Conservation (phyloP, 1,140 invertebrate genomes). For the Kradibia gibbosae region DNA sequence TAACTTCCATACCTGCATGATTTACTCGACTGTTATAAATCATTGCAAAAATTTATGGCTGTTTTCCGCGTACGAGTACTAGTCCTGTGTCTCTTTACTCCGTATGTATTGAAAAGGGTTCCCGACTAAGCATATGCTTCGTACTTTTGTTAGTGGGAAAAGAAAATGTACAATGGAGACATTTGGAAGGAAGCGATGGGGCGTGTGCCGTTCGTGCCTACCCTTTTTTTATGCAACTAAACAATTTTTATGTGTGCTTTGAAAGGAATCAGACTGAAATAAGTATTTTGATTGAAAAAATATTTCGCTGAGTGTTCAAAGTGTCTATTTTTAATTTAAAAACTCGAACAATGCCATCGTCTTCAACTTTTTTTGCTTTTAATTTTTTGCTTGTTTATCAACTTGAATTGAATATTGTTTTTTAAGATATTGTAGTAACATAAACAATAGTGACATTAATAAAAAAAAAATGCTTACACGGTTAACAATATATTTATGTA, state of each 20-base stretch:
- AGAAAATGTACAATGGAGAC: conserved; percentile 1
- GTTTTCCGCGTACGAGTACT: conserved; percentile 39
- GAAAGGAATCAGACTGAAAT: background rate
- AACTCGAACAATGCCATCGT: too few species aligned
- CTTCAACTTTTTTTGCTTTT: too few species aligned
- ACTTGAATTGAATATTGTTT: too few species aligned
- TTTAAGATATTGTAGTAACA: too few species aligned
- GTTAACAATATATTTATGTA: too few species aligned
- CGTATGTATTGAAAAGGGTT: background rate
- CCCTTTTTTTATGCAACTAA: background rate
- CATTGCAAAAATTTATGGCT: conserved; percentile 21
- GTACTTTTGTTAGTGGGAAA: background rate
- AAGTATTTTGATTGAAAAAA: conserved; percentile 20
- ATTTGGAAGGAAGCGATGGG: background rate
- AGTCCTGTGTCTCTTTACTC: background rate
- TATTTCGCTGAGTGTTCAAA: background rate
- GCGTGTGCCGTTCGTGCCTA: background rate
- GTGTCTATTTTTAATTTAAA: background rate
- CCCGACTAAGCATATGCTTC: background rate
- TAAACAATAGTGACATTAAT: too few species aligned
- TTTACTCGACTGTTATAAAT: background rate
- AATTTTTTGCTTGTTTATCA: too few species aligned
- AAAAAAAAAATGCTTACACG: too few species aligned
- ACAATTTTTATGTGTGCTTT: conserved; percentile 15
- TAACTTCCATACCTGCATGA: background rate